phyloP scores from a whole-genome alignment of 2,888 invertebrate species.

The Parnassius smintheus region DNA sequence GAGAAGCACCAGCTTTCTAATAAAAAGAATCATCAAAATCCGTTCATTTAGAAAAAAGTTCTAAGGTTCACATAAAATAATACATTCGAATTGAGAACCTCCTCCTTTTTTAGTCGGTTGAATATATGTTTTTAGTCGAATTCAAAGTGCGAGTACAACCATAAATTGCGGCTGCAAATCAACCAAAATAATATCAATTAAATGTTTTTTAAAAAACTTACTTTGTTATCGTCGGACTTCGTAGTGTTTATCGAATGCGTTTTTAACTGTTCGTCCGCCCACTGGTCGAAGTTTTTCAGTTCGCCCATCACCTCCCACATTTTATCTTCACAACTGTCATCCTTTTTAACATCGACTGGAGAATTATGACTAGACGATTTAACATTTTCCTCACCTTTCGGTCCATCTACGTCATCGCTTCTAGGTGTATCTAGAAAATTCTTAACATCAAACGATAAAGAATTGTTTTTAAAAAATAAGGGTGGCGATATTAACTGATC shows the following conservation, averaged over 20 bases:
- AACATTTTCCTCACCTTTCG: slow-evolving; percentile 42
- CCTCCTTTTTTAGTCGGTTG: too few species aligned
- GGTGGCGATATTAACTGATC: slow-evolving; percentile 53
- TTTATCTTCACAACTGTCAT: slow-evolving; percentile 54
- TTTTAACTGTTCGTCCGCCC: slow-evolving; percentile 70
- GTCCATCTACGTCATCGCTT: slow-evolving; percentile 53
- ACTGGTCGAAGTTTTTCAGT: slow-evolving; percentile 64
- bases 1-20: too few species aligned
- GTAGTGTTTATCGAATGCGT: slow-evolving; percentile 49
- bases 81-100: too few species aligned
- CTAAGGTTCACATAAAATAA: too few species aligned
- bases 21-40: too few species aligned
- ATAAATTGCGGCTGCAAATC: too few species aligned
- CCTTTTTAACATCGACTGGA: slow-evolving; percentile 38
- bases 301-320: slow-evolving; percentile 72
- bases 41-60: too few species aligned
- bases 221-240: slow-evolving; percentile 68
- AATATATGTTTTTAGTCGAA: too few species aligned
- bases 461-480: slow-evolving; percentile 62
- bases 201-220: slow-evolving; percentile 34
- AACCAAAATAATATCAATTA: too few species aligned
- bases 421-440: slow-evolving; percentile 49
- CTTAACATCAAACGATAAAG: slow-evolving; percentile 56
- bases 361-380: slow-evolving; percentile 49
- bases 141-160: too few species aligned